These are phyloP conservation scores for Zaprionus inermis DNA, from an alignment of 1,140 invertebrate genomes.

Conservation along the genomic window DNA sequence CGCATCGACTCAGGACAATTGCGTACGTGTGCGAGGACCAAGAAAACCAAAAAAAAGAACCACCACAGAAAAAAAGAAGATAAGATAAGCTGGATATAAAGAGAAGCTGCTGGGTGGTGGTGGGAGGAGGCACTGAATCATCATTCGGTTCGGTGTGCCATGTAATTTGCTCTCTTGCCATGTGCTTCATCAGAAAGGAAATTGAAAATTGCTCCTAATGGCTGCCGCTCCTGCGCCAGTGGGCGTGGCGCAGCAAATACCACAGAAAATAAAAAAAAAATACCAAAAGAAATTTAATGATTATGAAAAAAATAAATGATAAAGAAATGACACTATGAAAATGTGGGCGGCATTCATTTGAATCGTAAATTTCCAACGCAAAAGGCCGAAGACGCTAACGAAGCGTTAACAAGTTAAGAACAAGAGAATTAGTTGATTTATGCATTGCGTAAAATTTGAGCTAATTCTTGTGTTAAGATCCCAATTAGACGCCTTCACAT, in stretches of 20 bases:
- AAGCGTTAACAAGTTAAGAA: conserved; percentile 50
- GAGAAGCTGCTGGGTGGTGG: conserved; percentile 32
- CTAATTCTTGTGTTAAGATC: conserved; percentile 52
- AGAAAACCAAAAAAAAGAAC: conserved; percentile 26
- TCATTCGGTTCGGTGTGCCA: conserved; percentile 64
- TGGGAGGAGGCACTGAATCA: conserved; percentile 11
- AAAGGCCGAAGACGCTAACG: conserved; percentile 57
- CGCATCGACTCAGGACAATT: conserved; percentile 75
- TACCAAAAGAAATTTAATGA: conserved; percentile 58
- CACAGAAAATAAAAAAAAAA: conserved; percentile 24
- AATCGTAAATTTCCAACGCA: conserved; percentile 56
- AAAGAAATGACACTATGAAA: conserved; percentile 68
- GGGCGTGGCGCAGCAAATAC: conserved; percentile 57
- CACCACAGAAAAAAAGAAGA: conserved; percentile 12
- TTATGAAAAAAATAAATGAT: conserved; percentile 67
- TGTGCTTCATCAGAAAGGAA: conserved; percentile 84
- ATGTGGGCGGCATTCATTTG: conserved; percentile 78
- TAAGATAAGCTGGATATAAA: conserved; percentile 26
- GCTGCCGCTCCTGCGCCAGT: conserved; percentile 41
- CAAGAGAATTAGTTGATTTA: conserved; percentile 54
- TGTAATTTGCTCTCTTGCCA: conserved; percentile 84
- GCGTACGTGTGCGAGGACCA: conserved; percentile 64
- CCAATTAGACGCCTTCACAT: conserved; percentile 32
- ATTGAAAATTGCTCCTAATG: conserved; percentile 84
- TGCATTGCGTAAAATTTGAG: conserved; percentile 43